Percentiles rank a stretch among this genome's conserved stretches.
phyloP scores from a whole-genome alignment of 1,140 invertebrate genomes.

The Conus ventricosus region DNA sequence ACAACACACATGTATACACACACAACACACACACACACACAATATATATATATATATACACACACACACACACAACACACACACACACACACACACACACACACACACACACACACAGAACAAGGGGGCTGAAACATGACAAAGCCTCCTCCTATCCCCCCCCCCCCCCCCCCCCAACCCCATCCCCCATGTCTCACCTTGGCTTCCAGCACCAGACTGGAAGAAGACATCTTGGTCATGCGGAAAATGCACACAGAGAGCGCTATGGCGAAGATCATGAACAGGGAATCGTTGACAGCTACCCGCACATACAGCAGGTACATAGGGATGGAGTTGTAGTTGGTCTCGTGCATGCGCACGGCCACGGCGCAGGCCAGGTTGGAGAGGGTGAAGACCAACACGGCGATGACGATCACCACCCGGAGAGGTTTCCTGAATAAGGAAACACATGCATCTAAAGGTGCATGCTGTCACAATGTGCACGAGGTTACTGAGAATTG shows the following conservation, averaged over 20 bases:
- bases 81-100: too few species aligned
- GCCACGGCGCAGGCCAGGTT: slow-evolving; percentile 68
- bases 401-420: slow-evolving; percentile 55
- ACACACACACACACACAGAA: too few species aligned
- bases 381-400: slow-evolving; percentile 68
- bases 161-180: too few species aligned
- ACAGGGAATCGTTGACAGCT: slow-evolving; percentile 70
- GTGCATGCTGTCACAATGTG: too few species aligned
- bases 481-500: too few species aligned
- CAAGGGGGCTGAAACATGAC: too few species aligned
- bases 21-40: too few species aligned
- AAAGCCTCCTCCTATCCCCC: too few species aligned
- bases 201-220: slow-evolving; percentile 70
- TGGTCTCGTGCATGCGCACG: slow-evolving; percentile 48
- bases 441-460: not conserved
- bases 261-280: slow-evolving; percentile 67
- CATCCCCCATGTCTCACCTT: slow-evolving; percentile 64
- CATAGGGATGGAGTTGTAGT: slow-evolving; percentile 50
- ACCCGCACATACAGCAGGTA: slow-evolving; percentile 65
- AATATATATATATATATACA: too few species aligned
- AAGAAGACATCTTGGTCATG: slow-evolving; percentile 68
- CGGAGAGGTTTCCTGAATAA: slow-evolving; percentile 56
- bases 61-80: too few species aligned
- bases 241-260: slow-evolving; percentile 71
- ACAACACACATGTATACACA: too few species aligned